Conservation (phyloP, 2,797 vertebrate species). For the Adelosebastes latens region DNA sequence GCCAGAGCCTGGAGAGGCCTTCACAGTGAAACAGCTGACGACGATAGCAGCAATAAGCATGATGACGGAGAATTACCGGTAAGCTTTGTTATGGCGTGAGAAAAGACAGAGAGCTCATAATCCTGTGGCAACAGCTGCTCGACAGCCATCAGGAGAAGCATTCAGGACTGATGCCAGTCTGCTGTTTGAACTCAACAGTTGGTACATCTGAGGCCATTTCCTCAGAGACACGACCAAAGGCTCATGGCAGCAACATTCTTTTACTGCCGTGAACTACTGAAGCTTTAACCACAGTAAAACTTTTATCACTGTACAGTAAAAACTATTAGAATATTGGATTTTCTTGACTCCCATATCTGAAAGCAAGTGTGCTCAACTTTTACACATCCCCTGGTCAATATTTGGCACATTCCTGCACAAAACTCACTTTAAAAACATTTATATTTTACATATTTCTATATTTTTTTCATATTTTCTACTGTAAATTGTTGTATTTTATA, state of each 20-base stretch:
- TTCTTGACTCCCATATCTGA: background rate
- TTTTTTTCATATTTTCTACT: background rate
- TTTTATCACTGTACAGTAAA: background rate
- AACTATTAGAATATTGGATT: background rate
- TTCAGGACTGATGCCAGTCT: constrained; percentile 24
- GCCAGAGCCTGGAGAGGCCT: background rate
- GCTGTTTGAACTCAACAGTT: constrained; percentile 28
- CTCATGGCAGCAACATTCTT: background rate
- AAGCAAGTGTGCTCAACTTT: background rate
- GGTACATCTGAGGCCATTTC: constrained; percentile 10
- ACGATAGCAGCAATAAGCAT: constrained; percentile 19
- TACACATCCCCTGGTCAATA: background rate
- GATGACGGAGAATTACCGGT: constrained; percentile 11
- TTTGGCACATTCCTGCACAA: background rate
- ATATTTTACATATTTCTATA: background rate
- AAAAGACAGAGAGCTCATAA: constrained; percentile 30
- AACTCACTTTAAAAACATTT: background rate
- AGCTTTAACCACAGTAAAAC: background rate
- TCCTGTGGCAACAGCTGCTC: constrained; percentile 32
- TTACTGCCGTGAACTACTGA: background rate
- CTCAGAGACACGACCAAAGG: background rate
- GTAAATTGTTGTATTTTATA: background rate
- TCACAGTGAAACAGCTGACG: constrained; percentile 24
- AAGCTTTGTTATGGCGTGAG: constrained; percentile 7
- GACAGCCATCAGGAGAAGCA: constrained; percentile 27